These are phyloP conservation scores for Cromileptes altivelis DNA, from an alignment of 2,113 vertebrate species.

Conservation along the genomic window DNA sequence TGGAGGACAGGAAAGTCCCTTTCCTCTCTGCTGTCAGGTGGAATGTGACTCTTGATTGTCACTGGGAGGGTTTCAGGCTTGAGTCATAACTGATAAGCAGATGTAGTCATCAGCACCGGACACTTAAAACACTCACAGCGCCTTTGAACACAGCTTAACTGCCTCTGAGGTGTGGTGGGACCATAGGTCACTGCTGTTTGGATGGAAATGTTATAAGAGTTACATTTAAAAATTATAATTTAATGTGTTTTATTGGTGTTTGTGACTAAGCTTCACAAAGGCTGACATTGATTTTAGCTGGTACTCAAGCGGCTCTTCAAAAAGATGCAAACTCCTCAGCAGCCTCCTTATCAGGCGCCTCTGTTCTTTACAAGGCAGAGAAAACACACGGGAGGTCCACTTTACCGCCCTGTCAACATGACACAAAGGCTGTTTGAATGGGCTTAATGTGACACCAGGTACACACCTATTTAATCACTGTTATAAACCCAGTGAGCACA, in stretches of 20 bases:
- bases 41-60: constrained; percentile 67
- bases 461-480: constrained; percentile 47
- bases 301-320: neutral
- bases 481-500: constrained; percentile 16
- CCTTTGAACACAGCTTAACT: constrained; percentile 63
- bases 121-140: constrained; percentile 40
- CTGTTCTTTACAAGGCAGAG: neutral
- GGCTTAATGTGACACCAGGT: neutral
- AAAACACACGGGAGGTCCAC: constrained; percentile 8
- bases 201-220: neutral
- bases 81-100: constrained; percentile 70
- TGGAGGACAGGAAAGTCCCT: constrained; percentile 75
- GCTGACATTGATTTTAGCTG: neutral
- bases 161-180: constrained; percentile 45
- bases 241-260: neutral
- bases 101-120: constrained; percentile 11
- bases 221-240: neutral
- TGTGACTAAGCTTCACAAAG: neutral
- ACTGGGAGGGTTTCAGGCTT: constrained; percentile 36
- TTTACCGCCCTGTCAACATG: constrained; percentile 23
- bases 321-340: neutral
- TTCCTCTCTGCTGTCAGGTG: constrained; percentile 68
- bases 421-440: constrained; percentile 3
- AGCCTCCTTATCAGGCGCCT: neutral
- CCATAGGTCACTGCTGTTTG: neutral